phyloP scores from a whole-genome alignment of 2,888 invertebrate genomes.

The Melanostoma scalare region DNA sequence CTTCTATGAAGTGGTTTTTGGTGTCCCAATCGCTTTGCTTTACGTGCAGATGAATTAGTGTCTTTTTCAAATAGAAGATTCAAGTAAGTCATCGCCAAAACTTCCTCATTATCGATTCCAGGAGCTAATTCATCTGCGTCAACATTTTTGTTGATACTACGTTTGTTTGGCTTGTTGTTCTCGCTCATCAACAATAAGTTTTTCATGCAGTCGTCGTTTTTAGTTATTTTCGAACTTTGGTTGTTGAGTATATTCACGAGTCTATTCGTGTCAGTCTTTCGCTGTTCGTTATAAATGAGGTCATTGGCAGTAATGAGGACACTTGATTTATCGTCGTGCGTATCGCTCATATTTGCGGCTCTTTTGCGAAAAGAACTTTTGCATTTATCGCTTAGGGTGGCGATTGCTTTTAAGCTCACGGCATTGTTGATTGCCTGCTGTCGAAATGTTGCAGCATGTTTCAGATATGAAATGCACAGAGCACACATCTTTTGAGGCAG shows the following conservation, averaged over 20 bases:
- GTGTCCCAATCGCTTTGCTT: constrained; percentile 31
- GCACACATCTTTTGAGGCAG: constrained; percentile 80
- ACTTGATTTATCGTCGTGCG: constrained; percentile 57
- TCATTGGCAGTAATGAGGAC: constrained; percentile 77
- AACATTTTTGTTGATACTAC: constrained; percentile 51
- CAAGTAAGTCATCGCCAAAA: constrained; percentile 76
- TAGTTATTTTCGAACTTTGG: constrained; percentile 74
- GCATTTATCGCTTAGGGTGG: constrained; percentile 35
- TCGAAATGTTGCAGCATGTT: constrained; percentile 81
- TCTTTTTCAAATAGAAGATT: constrained; percentile 78
- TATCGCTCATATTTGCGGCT: constrained; percentile 57
- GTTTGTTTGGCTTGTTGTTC: constrained; percentile 60
- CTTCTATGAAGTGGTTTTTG: constrained; percentile 39
- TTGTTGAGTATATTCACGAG: constrained; percentile 73
- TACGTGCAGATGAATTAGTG: constrained; percentile 63
- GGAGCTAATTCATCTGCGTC: constrained; percentile 60
- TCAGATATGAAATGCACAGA: constrained; percentile 81
- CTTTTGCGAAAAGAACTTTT: constrained; percentile 49
- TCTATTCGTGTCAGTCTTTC: constrained; percentile 77
- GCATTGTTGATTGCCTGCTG: constrained; percentile 80
- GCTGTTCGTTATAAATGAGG: constrained; percentile 76
- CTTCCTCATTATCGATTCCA: constrained; percentile 66
- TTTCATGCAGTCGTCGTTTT: constrained; percentile 74
- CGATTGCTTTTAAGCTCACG: constrained; percentile 77
- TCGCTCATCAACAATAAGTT: constrained; percentile 72